These are phyloP conservation scores for Cottus gobio DNA, from an alignment of 2,113 vertebrate species.

Conservation along the genomic window DNA sequence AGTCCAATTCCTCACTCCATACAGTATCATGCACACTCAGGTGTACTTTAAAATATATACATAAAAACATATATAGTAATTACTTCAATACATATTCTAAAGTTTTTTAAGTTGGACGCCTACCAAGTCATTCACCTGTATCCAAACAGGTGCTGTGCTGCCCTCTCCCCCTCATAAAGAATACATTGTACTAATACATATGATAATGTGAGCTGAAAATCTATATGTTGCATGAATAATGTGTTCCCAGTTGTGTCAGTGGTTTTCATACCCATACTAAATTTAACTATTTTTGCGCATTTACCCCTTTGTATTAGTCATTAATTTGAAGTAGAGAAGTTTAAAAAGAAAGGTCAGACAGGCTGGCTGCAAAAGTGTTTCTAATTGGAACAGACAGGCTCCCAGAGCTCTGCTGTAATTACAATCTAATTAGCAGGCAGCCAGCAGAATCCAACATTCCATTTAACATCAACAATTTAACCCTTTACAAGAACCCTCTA, in stretches of 20 bases:
- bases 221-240: conserved; percentile 9
- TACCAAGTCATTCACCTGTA: conserved; percentile 17
- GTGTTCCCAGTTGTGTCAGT: conserved; percentile 19
- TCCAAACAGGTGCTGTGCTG: conserved; percentile 6
- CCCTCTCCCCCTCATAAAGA: conserved; percentile 7
- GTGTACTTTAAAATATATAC: background rate
- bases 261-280: conserved; percentile 49
- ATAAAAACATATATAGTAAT: conserved; percentile 9
- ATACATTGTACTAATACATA: background rate
- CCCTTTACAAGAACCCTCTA: conserved; percentile 61
- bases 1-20: conserved; percentile 6
- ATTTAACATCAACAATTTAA: conserved; percentile 84
- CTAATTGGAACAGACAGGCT: conserved; percentile 82
- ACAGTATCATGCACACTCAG: conserved; percentile 5
- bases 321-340: conserved; percentile 78
- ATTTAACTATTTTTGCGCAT: conserved; percentile 61
- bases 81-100: background rate
- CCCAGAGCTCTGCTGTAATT: conserved; percentile 81
- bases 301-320: conserved; percentile 60
- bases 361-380: conserved; percentile 75
- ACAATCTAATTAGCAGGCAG: conserved; percentile 83
- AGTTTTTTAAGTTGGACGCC: conserved; percentile 1
- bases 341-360: conserved; percentile 81
- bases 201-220: conserved; percentile 15
- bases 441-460: conserved; percentile 78